Conservation (phyloP, 2,113 vertebrate genomes). For the Aegypius monachus region DNA sequence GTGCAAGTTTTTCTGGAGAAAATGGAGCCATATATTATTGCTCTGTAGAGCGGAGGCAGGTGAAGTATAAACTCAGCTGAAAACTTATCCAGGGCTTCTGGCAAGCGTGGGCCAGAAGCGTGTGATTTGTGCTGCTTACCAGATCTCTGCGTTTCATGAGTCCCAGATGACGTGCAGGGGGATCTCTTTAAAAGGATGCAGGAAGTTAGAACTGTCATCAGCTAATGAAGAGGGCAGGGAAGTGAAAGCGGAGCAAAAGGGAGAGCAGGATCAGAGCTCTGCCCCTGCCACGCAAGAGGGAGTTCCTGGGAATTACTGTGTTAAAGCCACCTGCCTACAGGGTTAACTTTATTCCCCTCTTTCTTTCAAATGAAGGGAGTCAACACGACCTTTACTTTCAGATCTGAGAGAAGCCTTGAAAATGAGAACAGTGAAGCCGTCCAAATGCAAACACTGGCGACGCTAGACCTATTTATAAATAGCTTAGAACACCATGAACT, state of each 20-base stretch:
- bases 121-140: conserved; percentile 32
- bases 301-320: background rate
- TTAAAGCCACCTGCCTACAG: background rate
- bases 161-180: background rate
- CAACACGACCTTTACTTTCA: conserved; percentile 46
- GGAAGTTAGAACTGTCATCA: background rate
- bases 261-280: background rate
- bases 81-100: conserved; percentile 33
- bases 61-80: conserved; percentile 46
- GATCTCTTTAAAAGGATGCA: conserved; percentile 24
- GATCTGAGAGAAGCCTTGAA: conserved; percentile 52
- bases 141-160: conserved; percentile 1
- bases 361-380: conserved; percentile 37
- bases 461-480: conserved; percentile 58
- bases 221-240: conserved; percentile 6
- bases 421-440: conserved; percentile 5
- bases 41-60: conserved; percentile 29
- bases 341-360: conserved; percentile 23
- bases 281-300: accelerated
- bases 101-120: background rate
- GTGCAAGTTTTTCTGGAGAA: background rate
- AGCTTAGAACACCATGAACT: conserved; percentile 48
- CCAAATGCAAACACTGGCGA: conserved; percentile 49
- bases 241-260: background rate
- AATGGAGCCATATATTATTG: conserved; percentile 31